Evolutionary conservation across 2,113 vertebrate genomes (phyloP), one percentile per base, ranked within the genome.

Genomic region (Mus pahari): DNA sequence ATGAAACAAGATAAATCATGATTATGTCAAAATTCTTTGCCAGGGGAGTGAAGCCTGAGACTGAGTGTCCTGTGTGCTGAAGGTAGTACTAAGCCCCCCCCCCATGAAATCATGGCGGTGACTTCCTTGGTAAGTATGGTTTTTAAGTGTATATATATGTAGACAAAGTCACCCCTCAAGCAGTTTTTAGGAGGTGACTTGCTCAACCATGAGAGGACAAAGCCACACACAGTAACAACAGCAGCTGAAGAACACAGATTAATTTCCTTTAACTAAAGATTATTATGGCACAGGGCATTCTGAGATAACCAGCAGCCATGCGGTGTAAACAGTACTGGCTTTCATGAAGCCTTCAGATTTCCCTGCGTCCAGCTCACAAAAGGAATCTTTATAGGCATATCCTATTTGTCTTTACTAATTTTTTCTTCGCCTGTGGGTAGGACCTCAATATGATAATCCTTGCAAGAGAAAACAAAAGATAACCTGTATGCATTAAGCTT

Each of bases 381-480:
- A 78, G 60, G 14, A 96, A 91, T 50, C 94, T 93, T 94, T 87
- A 86, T n/a, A 84, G 62, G 26, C 31, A 42, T 16, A 11, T 3
- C 26, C 22, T 71, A 7, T 64, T 79, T 62, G 58, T 5, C 53
- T 58, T 20, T 19, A 58, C 11, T n/a, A 5, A 36, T 64, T 83
- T 68, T 79, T 75, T 90, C 31, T 79, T 92, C 79, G 36, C 55
- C 62, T 31, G 0, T 64, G 36, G 14, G 75, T 70, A 19, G 78
- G 78, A 82, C 7, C 10, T n/a, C 20, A 53, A 36, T 9, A 14
- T 71, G 42, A 89, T 68, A 24, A 77, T 5, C 28, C 26, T 53
- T 50, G 36, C 10, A 48, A 45, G 19, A 62, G 1, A 12, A 73
- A 45, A 42, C 26, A 55, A 73, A 78, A 36, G 26, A n/a, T 7